phyloP scores from a whole-genome alignment of 1,140 invertebrate genomes.

The Araneus ventricosus region DNA sequence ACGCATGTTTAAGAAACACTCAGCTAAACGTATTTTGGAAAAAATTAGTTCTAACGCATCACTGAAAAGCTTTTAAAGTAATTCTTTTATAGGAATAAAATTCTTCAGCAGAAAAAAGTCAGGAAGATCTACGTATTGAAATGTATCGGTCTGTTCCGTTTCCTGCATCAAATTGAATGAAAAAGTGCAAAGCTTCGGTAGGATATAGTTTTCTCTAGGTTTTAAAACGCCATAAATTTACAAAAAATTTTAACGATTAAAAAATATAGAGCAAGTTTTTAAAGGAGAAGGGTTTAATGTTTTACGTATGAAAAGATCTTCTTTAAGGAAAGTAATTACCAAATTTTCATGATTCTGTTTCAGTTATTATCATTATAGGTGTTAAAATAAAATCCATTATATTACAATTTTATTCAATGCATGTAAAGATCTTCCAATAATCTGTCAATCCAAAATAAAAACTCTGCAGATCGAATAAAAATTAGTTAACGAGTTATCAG shows the following conservation, averaged over 20 bases:
- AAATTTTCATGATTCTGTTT: too few species aligned
- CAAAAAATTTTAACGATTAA: not conserved
- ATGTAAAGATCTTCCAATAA: too few species aligned
- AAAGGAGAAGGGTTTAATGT: not conserved
- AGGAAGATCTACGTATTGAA: not conserved
- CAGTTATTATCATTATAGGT: too few species aligned
- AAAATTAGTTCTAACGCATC: not conserved
- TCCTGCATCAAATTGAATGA: not conserved
- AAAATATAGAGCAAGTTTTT: not conserved
- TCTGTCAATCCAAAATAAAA: too few species aligned
- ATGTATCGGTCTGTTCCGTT: not conserved
- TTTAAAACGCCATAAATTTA: not conserved
- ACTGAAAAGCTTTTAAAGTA: not conserved
- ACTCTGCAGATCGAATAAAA: too few species aligned
- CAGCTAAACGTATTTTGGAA: not conserved
- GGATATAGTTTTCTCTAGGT: not conserved
- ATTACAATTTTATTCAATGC: too few species aligned
- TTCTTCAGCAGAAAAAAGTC: not conserved
- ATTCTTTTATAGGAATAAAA: conserved; percentile 1
- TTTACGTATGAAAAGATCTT: too few species aligned
- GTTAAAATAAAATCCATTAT: too few species aligned
- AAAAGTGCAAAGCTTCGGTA: not conserved
- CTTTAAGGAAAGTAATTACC: too few species aligned
- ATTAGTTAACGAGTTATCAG: too few species aligned
- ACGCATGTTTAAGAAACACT: not conserved